Conservation (phyloP, 2,888 invertebrate genomes). For the Mesorhabditis sp. region DNA sequence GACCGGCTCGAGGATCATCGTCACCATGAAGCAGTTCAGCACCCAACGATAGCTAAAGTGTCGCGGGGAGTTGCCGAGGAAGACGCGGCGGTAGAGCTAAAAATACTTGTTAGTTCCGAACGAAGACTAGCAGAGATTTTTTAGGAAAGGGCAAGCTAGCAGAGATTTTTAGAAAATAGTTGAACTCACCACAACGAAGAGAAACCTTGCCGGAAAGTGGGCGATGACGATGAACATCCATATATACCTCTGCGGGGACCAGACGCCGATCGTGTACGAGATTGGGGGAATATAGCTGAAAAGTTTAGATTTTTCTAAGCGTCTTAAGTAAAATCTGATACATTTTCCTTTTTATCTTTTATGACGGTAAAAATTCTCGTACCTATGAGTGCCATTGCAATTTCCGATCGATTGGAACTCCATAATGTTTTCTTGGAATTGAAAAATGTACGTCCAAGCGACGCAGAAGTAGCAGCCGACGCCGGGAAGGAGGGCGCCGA, state of each 20-base stretch:
- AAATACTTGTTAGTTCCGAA: slow-evolving; percentile 2
- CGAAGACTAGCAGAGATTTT: neutral
- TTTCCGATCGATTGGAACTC: neutral
- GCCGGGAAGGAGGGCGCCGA: slow-evolving; percentile 53
- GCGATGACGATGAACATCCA: slow-evolving; percentile 52
- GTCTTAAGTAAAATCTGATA: slow-evolving; percentile 3
- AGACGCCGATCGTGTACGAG: slow-evolving; percentile 53
- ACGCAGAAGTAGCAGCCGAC: slow-evolving; percentile 53
- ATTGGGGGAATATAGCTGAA: slow-evolving; percentile 53
- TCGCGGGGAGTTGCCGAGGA: slow-evolving; percentile 30
- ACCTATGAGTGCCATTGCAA: neutral
- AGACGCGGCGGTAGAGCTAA: slow-evolving; percentile 35
- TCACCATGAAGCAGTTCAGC: slow-evolving; percentile 26
- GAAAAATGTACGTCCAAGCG: slow-evolving; percentile 51
- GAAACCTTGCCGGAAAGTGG: slow-evolving; percentile 49
- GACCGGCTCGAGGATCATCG: slow-evolving; percentile 32
- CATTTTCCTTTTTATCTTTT: slow-evolving; percentile 5
- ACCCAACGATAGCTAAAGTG: slow-evolving; percentile 21
- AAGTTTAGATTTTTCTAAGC: slow-evolving; percentile 7
- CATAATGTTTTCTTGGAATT: slow-evolving; percentile 31
- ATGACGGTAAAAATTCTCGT: too few relatives aligned
- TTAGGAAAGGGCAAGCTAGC: too few relatives aligned
- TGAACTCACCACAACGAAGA: slow-evolving; percentile 38
- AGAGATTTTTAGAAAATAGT: neutral
- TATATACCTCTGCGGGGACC: slow-evolving; percentile 53